These are phyloP conservation scores for Lordiphosa stackelbergi DNA, from an alignment of 1,140 invertebrate species.

Conservation along the genomic window DNA sequence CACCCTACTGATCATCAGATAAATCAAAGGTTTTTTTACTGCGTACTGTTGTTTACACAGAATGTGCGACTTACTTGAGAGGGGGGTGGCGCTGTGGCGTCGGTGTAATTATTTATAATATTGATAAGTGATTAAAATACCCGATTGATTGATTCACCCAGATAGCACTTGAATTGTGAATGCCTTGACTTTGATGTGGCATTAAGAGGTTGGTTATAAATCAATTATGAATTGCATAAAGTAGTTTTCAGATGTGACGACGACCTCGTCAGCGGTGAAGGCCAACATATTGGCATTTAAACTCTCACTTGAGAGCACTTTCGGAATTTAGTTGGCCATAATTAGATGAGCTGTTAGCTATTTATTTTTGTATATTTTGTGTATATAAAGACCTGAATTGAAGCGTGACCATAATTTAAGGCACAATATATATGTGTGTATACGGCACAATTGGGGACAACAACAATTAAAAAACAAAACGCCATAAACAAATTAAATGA, in stretches of 20 bases:
- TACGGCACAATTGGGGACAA: background rate
- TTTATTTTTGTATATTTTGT: no score
- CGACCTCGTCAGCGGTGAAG: conserved; percentile 4
- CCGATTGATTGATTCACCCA: conserved; percentile 8
- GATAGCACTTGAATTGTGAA: background rate
- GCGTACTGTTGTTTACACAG: background rate
- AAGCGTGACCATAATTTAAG: conserved; percentile 27
- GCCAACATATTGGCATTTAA: background rate
- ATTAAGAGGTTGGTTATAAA: conserved; percentile 9
- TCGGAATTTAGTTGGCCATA: conserved; percentile 1
- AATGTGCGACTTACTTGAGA: background rate
- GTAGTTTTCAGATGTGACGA: conserved; percentile 1
- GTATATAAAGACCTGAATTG: conserved; percentile 17
- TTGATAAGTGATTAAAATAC: conserved; percentile 1
- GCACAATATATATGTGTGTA: no score
- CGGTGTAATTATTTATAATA: background rate
- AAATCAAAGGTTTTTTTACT: no score
- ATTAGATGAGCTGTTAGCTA: no score
- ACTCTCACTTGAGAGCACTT: no score
- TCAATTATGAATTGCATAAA: conserved; percentile 41
- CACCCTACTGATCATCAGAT: conserved; percentile 1
- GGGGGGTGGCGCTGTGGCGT: background rate
- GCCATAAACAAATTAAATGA: conserved; percentile 23
- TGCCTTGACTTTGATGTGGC: conserved; percentile 18
- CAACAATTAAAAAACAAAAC: conserved; percentile 27